A percentile compares a stretch with the other conserved stretches of the same genome.
Evolutionary conservation across 1,140 invertebrate genomes (phyloP).

Genomic region (Procambarus virginalis): DNA sequence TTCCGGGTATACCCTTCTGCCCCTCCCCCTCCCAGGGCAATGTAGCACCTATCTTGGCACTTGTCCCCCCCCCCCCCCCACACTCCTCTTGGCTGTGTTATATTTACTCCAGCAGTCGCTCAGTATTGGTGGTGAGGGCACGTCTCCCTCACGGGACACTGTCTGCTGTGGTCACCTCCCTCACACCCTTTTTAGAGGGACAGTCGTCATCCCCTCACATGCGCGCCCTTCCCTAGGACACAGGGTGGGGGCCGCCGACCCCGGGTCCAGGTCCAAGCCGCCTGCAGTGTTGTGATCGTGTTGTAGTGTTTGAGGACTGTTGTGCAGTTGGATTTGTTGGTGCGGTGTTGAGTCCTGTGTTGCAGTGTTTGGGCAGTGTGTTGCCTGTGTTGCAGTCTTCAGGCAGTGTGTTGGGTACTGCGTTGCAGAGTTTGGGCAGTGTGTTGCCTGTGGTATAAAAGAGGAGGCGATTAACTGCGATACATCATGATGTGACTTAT

Average conservation of each 20-base stretch:
- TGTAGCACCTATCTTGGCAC: constrained; percentile 17
- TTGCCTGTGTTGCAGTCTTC: not conserved
- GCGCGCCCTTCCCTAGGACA: too few species aligned
- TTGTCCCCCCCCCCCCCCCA: not conserved
- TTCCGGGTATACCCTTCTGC: not conserved
- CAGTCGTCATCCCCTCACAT: not conserved
- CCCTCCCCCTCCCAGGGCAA: not conserved
- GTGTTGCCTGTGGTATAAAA: not conserved
- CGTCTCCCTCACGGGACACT: not conserved
- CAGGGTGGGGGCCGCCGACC: too few species aligned
- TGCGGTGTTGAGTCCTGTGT: too few species aligned
- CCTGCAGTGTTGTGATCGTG: too few species aligned
- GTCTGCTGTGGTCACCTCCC: not conserved
- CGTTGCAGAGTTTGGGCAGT: too few species aligned
- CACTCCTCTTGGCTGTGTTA: constrained; percentile 15
- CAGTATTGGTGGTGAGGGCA: not conserved
- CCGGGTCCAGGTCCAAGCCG: too few species aligned
- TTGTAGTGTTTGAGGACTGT: too few species aligned
- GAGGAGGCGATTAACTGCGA: too few species aligned
- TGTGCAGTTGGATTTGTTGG: too few species aligned
- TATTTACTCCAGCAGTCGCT: constrained; percentile 42
- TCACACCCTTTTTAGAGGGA: not conserved
- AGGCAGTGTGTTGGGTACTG: too few species aligned
- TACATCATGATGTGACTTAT: not conserved
- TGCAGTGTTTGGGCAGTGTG: not conserved